Base-by-base conservation (phyloP, 2,888 invertebrate species). In the Belgica antarctica region DNA sequence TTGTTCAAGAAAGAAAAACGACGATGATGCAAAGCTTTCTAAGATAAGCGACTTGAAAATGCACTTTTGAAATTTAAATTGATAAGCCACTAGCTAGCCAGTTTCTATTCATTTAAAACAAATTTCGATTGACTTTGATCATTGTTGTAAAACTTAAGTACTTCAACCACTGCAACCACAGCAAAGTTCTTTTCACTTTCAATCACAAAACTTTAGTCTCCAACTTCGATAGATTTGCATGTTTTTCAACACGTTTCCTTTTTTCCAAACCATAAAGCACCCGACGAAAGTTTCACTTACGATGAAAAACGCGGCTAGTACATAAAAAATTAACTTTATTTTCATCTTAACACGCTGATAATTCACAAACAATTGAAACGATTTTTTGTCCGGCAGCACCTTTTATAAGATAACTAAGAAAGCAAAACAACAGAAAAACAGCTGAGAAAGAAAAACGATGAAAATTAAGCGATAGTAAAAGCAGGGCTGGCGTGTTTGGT, bases 351-450 rank as follows among this genome's bases (percentile, higher is more conserved):
- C 70, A 70, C 70, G 25, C 61, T 61, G 61, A 61, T 70, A 70
- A 70, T 70, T 70, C 70, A 61, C 61, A 34, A 70, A 70, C 70
- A 70, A 70, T 70, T 70, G 61, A 70, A 70, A 70, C 41, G 27
- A 36, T 70, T 70, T 61, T 70, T 70, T 36, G 61, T 70, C 15
- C 27, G 4, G 25, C 59, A 59, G 61, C 47, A 70, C 25, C 61
- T 70, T 70, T 57, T 70, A 70, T 70, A 70, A n/a, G 61, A 70
- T 69, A 41, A 70, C 28, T n/a, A 62, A 31, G 62, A 34, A 36
- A 31, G 19, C 19, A 34, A 31, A 24, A 10, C 59, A 24, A 10
- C 59, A 10, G n/a, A 7, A 17, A 19, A 52, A 52, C 63, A 41
- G 24, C 19, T 22, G 41, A 65, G 47, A 46, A n/a, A 46, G 27